phyloP scores from a whole-genome alignment of 35 echinoderm and acorn worm genomes.

The Apostichopus japonicus region DNA sequence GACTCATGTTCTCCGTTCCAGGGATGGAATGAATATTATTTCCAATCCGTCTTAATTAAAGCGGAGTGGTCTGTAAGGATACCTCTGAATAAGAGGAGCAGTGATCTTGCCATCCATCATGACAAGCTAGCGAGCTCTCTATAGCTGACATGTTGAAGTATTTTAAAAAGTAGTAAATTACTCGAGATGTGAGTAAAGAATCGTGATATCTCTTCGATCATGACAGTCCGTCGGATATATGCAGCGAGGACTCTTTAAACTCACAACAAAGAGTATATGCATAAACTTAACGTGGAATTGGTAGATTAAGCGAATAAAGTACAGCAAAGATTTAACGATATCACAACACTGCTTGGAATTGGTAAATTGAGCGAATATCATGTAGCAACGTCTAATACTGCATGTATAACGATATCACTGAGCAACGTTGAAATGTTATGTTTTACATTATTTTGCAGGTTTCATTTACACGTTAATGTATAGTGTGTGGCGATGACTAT shows the following conservation, averaged over 20 bases:
- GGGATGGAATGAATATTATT: neutral
- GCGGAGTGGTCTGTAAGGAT: neutral
- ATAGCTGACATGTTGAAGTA: constrained; percentile 3
- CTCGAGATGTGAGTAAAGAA: neutral
- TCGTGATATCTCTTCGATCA: neutral
- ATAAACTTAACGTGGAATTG: too few species aligned
- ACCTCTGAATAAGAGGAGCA: neutral
- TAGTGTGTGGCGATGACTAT: too few species aligned
- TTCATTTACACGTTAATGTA: too few species aligned
- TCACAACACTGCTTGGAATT: too few species aligned
- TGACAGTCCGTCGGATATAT: neutral
- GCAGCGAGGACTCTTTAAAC: neutral
- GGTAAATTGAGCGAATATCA: too few species aligned
- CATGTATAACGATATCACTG: too few species aligned
- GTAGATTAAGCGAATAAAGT: too few species aligned
- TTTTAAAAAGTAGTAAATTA: constrained; percentile 13
- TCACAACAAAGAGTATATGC: too few species aligned
- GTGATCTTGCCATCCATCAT: constrained; percentile 12
- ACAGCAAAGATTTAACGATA: too few species aligned
- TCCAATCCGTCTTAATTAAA: constrained; percentile 23
- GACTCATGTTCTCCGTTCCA: neutral
- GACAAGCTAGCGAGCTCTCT: neutral
- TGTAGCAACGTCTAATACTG: too few species aligned
- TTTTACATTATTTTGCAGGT: too few species aligned
- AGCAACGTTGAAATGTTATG: too few species aligned